phyloP scores from a whole-genome alignment of 1,140 invertebrate species.

The Trachymyrmex septentrionalis region DNA sequence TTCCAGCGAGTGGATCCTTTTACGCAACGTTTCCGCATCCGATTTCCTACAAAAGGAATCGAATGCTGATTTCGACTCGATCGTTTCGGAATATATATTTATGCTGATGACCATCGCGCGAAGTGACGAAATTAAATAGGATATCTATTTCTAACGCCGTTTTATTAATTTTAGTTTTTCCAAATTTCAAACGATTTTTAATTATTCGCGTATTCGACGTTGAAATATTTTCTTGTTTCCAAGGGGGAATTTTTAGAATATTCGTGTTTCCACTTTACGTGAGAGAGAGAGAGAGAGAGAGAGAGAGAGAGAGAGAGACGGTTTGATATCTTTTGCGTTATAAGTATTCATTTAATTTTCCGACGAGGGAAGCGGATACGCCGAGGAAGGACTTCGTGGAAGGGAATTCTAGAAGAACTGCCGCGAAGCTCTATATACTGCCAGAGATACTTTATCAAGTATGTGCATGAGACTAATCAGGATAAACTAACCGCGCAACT shows the following conservation, averaged over 20 bases:
- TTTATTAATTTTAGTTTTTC: background rate
- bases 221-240: background rate
- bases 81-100: background rate
- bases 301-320: no score
- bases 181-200: background rate
- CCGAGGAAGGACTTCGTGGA: constrained; percentile 19
- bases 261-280: background rate
- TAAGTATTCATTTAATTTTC: background rate
- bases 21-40: background rate
- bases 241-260: background rate
- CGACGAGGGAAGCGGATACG: background rate
- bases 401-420: constrained; percentile 12
- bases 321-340: background rate
- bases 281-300: no score
- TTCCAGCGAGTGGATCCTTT: constrained; percentile 10
- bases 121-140: background rate
- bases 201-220: background rate
- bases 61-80: background rate
- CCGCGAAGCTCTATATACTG: constrained; percentile 33
- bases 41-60: background rate
- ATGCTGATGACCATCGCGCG: background rate
- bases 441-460: background rate
- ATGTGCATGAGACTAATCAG: constrained; percentile 27
- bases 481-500: constrained; percentile 15
- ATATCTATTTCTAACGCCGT: background rate